phyloP scores from a whole-genome alignment of 2,113 vertebrate genomes.

The Istiophorus platypterus region DNA sequence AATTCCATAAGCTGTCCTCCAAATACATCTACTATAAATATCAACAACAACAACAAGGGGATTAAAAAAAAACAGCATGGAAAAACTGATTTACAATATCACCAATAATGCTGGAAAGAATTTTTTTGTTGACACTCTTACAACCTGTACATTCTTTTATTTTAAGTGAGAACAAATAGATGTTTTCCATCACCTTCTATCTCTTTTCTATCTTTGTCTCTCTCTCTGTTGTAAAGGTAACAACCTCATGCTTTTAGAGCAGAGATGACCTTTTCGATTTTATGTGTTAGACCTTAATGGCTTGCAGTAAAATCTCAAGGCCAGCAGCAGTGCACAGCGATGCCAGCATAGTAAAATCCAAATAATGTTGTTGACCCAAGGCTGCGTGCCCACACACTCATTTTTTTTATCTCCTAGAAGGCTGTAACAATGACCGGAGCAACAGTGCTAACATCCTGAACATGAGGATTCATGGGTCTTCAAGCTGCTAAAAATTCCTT shows the following conservation, averaged over 20 bases:
- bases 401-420: slow-evolving; percentile 45
- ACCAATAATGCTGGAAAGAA: neutral
- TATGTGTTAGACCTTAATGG: slow-evolving; percentile 76
- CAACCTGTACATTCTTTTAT: slow-evolving; percentile 41
- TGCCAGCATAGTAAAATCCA: slow-evolving; percentile 67
- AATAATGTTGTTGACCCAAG: slow-evolving; percentile 73
- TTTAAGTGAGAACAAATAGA: slow-evolving; percentile 14
- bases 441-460: neutral
- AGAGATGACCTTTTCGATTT: slow-evolving; percentile 82
- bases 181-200: slow-evolving; percentile 14
- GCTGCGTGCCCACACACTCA: slow-evolving; percentile 60
- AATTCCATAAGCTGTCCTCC: neutral
- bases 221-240: slow-evolving; percentile 52
- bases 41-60: neutral
- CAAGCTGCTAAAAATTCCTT: slow-evolving; percentile 9
- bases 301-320: slow-evolving; percentile 78
- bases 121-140: slow-evolving; percentile 3
- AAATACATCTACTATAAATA: slow-evolving; percentile 14
- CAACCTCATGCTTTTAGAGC: slow-evolving; percentile 66
- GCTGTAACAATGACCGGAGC: slow-evolving; percentile 26
- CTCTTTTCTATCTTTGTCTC: slow-evolving; percentile 42
- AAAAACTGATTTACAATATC: neutral
- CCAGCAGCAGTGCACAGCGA: slow-evolving; percentile 52
- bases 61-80: slow-evolving; percentile 2
- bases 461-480: slow-evolving; percentile 17